Evolutionary conservation across 2,888 invertebrate species (phyloP), one percentile per base, ranked within the genome.

Genomic region (Dasypogon diadema): DNA sequence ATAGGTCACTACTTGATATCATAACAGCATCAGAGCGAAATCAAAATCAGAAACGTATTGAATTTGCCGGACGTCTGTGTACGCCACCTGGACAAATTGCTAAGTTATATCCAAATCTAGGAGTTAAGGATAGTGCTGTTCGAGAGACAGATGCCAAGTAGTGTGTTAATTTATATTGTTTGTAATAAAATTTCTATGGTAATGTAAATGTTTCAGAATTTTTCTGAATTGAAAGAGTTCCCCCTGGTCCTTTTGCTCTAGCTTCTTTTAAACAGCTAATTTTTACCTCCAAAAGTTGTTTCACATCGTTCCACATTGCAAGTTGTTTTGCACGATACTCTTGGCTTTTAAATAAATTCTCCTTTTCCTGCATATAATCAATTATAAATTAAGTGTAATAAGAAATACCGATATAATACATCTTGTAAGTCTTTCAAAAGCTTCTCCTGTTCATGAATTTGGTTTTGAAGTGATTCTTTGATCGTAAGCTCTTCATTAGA

Each of bases 21-120:
- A 80, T 90, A 2, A 83, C 88, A 1, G 88, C 88, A 0, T 87
- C 88, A 0, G 89, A 90, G 42, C 84, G 89, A 0, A 89, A 87
- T 1, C 83, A 83, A 75, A 82, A 80, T 1, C 82, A 87, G 0
- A 87, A 89, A 0, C 82, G 90, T 0, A 83, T 89, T 60, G 88
- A 92, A 89, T 87, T 90, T 91, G 83, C 89, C 84, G 86, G 93
- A 82, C 82, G 92, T 86, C 83, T 95, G 90, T 91, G 90, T 83
- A 85, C 91, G 84, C 85, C 90, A 80, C 80, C 88, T 2, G 89
- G 91, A 10, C 86, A 88, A 10, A 85, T 89, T 51, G 92, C 94
- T 0, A 92, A 91, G 78, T 84, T 96, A 1, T 96, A 96, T 85
- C 90, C 92, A 0, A 92, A 94, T 80, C 85, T 94, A 72, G 84